Conservation (phyloP, 2,113 vertebrate genomes). For the Callionymus lyra region DNA sequence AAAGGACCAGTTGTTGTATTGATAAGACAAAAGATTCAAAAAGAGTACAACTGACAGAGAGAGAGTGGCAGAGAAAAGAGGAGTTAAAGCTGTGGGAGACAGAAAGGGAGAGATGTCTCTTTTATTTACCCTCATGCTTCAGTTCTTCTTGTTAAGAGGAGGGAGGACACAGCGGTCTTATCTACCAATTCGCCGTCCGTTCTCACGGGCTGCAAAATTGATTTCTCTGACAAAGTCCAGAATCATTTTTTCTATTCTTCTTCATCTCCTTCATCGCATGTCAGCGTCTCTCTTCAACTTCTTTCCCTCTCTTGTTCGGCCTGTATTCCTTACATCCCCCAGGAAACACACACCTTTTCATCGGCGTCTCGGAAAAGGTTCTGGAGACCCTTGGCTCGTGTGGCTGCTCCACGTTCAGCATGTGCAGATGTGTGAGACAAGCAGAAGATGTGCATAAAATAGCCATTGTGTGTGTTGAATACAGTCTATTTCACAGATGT, state of each 20-base stretch:
- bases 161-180: constrained; percentile 52
- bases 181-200: constrained; percentile 61
- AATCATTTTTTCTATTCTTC: constrained; percentile 54
- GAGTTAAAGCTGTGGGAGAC: constrained; percentile 19
- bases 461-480: constrained; percentile 61
- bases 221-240: constrained; percentile 64
- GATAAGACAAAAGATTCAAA: not conserved
- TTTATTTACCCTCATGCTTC: constrained; percentile 60
- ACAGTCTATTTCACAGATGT: constrained; percentile 66
- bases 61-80: constrained; percentile 11
- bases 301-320: too few relatives aligned
- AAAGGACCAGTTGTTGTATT: too few relatives aligned
- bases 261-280: constrained; percentile 25
- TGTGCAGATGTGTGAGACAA: constrained; percentile 35
- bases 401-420: constrained; percentile 30
- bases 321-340: constrained; percentile 26
- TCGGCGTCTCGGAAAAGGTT: constrained; percentile 29
- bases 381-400: constrained; percentile 23
- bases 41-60: constrained; percentile 4
- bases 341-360: constrained; percentile 12
- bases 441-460: constrained; percentile 38
- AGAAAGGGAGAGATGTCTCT: constrained; percentile 47
- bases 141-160: constrained; percentile 56
- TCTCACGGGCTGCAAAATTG: constrained; percentile 56
- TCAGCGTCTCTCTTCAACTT: constrained; percentile 26